Percentiles rank a stretch among this genome's conserved stretches.
Conservation (phyloP, 1,140 invertebrate species). For the Plectrocnemia conspersa region DNA sequence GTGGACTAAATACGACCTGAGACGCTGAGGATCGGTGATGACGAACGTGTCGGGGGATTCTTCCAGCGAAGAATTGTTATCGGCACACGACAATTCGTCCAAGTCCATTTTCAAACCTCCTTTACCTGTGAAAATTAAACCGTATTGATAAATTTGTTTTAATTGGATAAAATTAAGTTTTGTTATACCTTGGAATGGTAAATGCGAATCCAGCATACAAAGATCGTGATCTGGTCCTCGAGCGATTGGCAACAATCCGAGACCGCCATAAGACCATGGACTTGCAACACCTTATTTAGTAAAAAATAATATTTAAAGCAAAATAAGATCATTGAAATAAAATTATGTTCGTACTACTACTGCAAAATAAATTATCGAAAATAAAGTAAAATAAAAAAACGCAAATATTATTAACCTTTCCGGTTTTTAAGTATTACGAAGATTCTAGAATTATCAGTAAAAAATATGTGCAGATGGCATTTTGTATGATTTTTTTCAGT, state of each 20-base stretch:
- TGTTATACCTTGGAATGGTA: conserved; percentile 28
- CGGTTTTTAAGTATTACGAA: no score
- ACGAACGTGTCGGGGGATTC: conserved; percentile 44
- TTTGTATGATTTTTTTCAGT: no score
- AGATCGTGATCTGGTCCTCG: conserved; percentile 30
- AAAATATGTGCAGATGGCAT: no score
- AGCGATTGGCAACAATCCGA: conserved; percentile 29
- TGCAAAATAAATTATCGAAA: no score
- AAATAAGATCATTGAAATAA: no score
- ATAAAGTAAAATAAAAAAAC: no score
- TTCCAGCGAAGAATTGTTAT: conserved; percentile 42
- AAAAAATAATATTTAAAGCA: neutral
- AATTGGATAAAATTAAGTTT: neutral
- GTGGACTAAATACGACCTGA: conserved; percentile 41
- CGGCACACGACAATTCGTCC: conserved; percentile 40
- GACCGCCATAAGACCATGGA: conserved; percentile 29
- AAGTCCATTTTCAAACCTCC: conserved; percentile 29
- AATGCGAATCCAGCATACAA: conserved; percentile 21
- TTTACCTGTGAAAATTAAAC: conserved; percentile 23
- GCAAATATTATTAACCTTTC: no score
- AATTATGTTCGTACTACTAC: no score
- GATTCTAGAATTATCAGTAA: no score
- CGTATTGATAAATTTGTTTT: conserved; percentile 5
- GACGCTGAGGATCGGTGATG: conserved; percentile 41
- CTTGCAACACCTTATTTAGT: conserved; percentile 14